Base-by-base conservation (phyloP, 2,888 invertebrate genomes). In the Thymelicus sylvestris region DNA sequence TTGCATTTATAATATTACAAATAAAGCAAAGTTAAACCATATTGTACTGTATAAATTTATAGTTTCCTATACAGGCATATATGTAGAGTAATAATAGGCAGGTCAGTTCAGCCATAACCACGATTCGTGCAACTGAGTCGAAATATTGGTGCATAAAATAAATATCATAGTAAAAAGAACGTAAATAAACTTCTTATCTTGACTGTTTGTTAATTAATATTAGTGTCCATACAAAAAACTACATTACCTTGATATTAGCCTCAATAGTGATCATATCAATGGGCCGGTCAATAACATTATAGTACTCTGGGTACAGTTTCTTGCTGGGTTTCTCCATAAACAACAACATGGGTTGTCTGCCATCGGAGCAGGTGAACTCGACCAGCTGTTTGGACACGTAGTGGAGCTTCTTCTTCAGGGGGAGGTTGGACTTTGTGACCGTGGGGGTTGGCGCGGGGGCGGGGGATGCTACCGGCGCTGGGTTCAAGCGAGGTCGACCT, bases 261-360 rank as follows among this genome's bases (percentile, higher is more conserved):
- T 98, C 98, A 80, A 99, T 99, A 68, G 97, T 98, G 70, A 97
- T 95, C 97, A 99, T 98, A 87, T 99, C 99, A 68, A 99, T 98
- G 0, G 99, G 99, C 80, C 97, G 97, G 44, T 96, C 96, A 75
- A 99, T 99, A 1, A 99, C 97, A 87, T 97, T 97, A 87, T 99
- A 99, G 86, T 99, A 99, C 86, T 98, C 98, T 0, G 99, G 98
- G 85, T 99, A 99, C 47, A 98, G 93, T 84, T 98, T 98, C 86
- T 97, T 97, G 41, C 98, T 98, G 0, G 99, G 99, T 82, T 99
- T 98, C 86, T 98, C 98, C 97, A 99, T 97, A 85, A 99, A 99
- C 79, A 98, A 95, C 71, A 98, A 92, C 94, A 98, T 97, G 0
- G 98, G 97, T 79, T 97, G 96, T 13, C 99, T 95, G 0, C 97